Evolutionary conservation across 92 coral and sea anemone species (phyloP).

Genomic region (Paramuricea clavata): DNA sequence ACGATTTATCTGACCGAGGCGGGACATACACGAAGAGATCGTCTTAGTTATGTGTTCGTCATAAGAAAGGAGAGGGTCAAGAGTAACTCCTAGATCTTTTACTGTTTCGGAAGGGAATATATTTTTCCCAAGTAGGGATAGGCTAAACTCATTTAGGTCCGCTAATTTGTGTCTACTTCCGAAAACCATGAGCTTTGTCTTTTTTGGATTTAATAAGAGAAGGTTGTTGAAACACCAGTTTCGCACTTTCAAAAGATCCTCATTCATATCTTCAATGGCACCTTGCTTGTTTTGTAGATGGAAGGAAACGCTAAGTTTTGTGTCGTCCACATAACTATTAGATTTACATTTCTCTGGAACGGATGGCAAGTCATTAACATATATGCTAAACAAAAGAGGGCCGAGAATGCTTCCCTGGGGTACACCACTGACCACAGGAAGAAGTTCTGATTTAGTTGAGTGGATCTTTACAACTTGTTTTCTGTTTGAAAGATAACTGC

Average conservation of each 20-base stretch:
- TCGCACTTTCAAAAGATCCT: slow-evolving; percentile 36
- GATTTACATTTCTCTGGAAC: slow-evolving; percentile 33
- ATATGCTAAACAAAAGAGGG: slow-evolving; percentile 66
- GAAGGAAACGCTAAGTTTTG: slow-evolving; percentile 47
- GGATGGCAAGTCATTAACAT: slow-evolving; percentile 54
- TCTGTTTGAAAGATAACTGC: slow-evolving; percentile 30
- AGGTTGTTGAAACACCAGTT: slow-evolving; percentile 47
- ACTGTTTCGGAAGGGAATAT: slow-evolving; percentile 16
- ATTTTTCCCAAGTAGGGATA: neutral
- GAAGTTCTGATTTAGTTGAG: slow-evolving; percentile 49
- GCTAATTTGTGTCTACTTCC: neutral
- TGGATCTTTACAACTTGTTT: slow-evolving; percentile 43
- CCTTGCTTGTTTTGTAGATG: slow-evolving; percentile 33
- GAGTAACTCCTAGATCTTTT: neutral
- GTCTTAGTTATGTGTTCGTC: slow-evolving; percentile 30
- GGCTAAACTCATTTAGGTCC: neutral
- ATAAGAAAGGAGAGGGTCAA: slow-evolving; percentile 1
- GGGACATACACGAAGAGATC: slow-evolving; percentile 43
- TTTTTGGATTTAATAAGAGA: slow-evolving; percentile 26
- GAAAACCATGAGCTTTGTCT: neutral
- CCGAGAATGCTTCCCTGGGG: slow-evolving; percentile 70
- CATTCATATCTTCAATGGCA: slow-evolving; percentile 50
- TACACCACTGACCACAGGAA: slow-evolving; percentile 56
- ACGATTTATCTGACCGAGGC: slow-evolving; percentile 33
- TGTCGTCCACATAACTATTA: slow-evolving; percentile 42